phyloP scores from a whole-genome alignment of 2,113 vertebrate genomes.

The Ptychochromis oligacanthus region DNA sequence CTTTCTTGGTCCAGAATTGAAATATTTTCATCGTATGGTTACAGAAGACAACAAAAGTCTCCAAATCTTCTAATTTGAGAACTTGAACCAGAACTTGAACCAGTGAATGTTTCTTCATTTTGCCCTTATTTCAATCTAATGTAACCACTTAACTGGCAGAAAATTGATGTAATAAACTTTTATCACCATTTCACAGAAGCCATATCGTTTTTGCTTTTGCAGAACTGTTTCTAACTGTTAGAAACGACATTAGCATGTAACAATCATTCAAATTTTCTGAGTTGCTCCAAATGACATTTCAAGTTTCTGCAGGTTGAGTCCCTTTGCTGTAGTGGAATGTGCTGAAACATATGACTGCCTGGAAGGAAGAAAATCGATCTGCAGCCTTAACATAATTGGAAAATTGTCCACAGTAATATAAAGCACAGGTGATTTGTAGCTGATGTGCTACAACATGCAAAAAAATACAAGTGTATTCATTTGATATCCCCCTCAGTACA shows the following conservation, averaged over 20 bases:
- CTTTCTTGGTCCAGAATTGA: neutral
- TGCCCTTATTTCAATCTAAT: neutral
- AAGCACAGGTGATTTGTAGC: slow-evolving; percentile 44
- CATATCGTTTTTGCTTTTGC: neutral
- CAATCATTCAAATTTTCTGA: neutral
- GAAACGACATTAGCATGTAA: neutral
- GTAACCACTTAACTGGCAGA: neutral
- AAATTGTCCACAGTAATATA: slow-evolving; percentile 7
- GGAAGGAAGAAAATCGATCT: slow-evolving; percentile 38
- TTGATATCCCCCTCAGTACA: neutral
- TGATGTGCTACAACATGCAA: slow-evolving; percentile 1
- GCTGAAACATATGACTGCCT: slow-evolving; percentile 16
- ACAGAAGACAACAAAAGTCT: neutral
- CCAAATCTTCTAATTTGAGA: neutral
- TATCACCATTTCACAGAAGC: neutral
- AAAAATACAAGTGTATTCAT: neutral
- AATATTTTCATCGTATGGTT: neutral
- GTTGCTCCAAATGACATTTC: neutral
- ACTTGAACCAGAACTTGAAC: neutral
- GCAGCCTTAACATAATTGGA: neutral
- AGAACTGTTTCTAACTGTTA: neutral
- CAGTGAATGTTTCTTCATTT: neutral
- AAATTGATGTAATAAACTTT: neutral
- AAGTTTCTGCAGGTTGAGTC: slow-evolving; percentile 36
- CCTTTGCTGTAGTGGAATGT: slow-evolving; percentile 21